phyloP scores from a whole-genome alignment of 2,113 vertebrate species.

The Tenrec ecaudatus region DNA sequence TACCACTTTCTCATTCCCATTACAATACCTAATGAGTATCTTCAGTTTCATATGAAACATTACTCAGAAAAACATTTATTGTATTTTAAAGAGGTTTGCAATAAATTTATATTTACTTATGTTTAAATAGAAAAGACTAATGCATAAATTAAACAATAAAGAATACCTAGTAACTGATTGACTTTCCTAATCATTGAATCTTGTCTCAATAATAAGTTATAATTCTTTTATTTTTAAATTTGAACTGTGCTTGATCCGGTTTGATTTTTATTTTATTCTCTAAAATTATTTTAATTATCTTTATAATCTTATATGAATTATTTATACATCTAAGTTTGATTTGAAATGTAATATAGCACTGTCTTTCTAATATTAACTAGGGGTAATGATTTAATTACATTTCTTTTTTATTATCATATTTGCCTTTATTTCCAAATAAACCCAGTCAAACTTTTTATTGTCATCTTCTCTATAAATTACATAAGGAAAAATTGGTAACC shows the following conservation, averaged over 20 bases:
- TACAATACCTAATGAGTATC: background rate
- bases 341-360: constrained; percentile 9
- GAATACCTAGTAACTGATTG: background rate
- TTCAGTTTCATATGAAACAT: background rate
- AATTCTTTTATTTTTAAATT: background rate
- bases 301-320: background rate
- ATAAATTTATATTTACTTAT: background rate
- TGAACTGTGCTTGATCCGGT: background rate
- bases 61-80: background rate
- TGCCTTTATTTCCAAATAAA: too few species aligned
- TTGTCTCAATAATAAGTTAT: background rate
- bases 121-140: background rate
- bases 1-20: background rate
- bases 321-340: background rate
- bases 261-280: background rate
- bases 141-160: background rate
- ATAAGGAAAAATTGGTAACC: too few species aligned
- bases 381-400: too few species aligned
- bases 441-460: too few species aligned
- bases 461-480: too few species aligned
- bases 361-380: background rate
- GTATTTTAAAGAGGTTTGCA: too few species aligned
- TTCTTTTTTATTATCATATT: too few species aligned
- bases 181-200: background rate
- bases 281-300: background rate